Base-by-base conservation (phyloP, 64 coral and sea anemone species). In the Montipora efflorescens region DNA sequence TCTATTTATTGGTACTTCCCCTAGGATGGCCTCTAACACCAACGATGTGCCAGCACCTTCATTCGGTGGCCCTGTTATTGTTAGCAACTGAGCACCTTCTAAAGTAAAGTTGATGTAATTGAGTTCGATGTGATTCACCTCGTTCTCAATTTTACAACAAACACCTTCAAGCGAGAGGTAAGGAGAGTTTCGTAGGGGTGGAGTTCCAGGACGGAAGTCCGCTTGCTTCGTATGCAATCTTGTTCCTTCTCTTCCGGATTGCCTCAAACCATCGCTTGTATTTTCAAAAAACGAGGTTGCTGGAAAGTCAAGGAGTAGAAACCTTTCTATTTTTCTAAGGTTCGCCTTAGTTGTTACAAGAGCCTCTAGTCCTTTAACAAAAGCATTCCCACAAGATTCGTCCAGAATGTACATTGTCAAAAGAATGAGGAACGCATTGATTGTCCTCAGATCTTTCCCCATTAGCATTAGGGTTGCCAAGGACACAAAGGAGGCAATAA, bases 51-150 rank as follows among this genome's bases (percentile, higher is more conserved):
- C 93, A 28, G 87, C 80, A 0, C 87, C 87, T 66, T 21, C 80
- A 13, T 83, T 22, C 6, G 89, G 79, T 71, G 93, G 87, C 19
- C 93, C 93, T 66, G 93, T 94, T 23, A 94, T 28, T 66, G 93
- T 76, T 18, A 94, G 45, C 43, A 94, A 70, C 4, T 72, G 87
- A 67, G 87, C 87, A 16, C 93, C 89, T 3, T 87, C 81, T 74
- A 52, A 75, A 19, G 20, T 94, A 70, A 89, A 89, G 13, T 72
- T 94, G 58, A 94, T 90, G 28, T 83, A 83, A 49, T 58, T 90
- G 50, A 94, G 69, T 23, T 88, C 80, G 69, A 88, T 87, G 76
- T 90, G 67, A 48, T 53, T 62, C 12, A 47, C n/a, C 13, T 59
- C 36, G 25, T 68, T 48, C 11, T 89, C 82, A 20, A 78, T 74